These are phyloP conservation scores for Sthenelais limicola DNA, from an alignment of 2,888 invertebrate species.

Conservation along the genomic window DNA sequence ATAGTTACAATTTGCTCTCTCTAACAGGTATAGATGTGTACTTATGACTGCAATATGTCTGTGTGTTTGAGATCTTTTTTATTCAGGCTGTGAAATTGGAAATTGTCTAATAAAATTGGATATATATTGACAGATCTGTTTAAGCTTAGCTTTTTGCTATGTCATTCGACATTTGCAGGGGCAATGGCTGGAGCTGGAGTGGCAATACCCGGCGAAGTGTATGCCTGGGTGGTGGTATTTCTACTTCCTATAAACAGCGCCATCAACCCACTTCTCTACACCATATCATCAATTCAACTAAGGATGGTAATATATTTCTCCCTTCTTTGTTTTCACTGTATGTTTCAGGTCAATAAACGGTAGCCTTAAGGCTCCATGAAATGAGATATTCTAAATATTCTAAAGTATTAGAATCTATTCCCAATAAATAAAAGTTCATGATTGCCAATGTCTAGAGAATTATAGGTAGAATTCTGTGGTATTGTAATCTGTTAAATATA, in stretches of 20 bases:
- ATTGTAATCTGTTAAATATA: no score
- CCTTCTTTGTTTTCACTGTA: neutral
- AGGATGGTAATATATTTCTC: neutral
- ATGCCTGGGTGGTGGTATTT: conserved; percentile 35
- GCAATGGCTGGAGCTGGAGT: conserved; percentile 2
- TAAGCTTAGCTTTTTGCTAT: neutral
- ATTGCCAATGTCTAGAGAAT: no score
- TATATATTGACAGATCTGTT: no score
- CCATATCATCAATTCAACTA: conserved; percentile 16
- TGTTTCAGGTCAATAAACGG: neutral
- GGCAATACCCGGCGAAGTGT: conserved; percentile 19
- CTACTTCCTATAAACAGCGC: conserved; percentile 27
- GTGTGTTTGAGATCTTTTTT: no score
- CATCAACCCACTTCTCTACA: conserved; percentile 36
- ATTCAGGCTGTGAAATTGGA: no score
- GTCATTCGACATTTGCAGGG: neutral
- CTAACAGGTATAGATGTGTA: no score
- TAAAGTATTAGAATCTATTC: neutral
- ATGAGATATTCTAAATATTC: neutral
- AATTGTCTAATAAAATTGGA: no score
- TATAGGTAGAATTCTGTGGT: no score
- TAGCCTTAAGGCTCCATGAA: neutral
- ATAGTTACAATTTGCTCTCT: no score
- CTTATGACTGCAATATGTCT: neutral
- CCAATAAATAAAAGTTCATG: no score